A percentile compares a stretch with the other conserved stretches of the same genome.
These are phyloP conservation scores for Plecotus auritus DNA, from an alignment of 2,113 vertebrate species.

Conservation along the genomic window DNA sequence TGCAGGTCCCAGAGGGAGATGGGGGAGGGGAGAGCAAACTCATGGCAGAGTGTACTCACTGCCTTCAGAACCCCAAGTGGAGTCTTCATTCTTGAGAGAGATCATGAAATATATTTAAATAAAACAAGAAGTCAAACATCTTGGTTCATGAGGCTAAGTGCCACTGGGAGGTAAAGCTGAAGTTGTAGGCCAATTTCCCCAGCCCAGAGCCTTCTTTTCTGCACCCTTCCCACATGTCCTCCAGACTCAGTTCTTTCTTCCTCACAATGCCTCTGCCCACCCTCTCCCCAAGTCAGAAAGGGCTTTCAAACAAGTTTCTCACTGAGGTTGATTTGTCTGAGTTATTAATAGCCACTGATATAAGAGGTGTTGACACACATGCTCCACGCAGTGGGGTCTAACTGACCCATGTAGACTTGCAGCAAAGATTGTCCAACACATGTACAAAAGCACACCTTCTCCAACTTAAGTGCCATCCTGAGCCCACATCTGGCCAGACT, in stretches of 20 bases:
- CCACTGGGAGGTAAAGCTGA: background rate
- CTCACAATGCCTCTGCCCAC: background rate
- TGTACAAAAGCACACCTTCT: background rate
- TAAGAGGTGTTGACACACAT: too few species aligned
- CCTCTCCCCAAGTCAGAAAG: background rate
- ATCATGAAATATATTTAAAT: background rate
- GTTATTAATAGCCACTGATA: background rate
- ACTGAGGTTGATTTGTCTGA: background rate
- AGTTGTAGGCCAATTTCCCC: background rate
- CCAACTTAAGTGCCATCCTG: background rate
- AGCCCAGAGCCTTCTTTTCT: background rate
- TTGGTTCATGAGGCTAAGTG: background rate
- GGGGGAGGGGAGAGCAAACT: background rate
- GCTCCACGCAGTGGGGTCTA: background rate
- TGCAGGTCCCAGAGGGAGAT: background rate
- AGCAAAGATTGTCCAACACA: background rate
- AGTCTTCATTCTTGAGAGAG: background rate
- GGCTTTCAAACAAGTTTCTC: background rate
- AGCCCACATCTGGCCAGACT: background rate
- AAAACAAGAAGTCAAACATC: background rate
- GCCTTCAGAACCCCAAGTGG: background rate
- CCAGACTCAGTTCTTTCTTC: background rate
- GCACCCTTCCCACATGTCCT: background rate
- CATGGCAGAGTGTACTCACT: background rate
- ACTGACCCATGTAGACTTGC: background rate